Evolutionary conservation across 2,888 invertebrate genomes (phyloP).

Genomic region (Ophioninae sp.): DNA sequence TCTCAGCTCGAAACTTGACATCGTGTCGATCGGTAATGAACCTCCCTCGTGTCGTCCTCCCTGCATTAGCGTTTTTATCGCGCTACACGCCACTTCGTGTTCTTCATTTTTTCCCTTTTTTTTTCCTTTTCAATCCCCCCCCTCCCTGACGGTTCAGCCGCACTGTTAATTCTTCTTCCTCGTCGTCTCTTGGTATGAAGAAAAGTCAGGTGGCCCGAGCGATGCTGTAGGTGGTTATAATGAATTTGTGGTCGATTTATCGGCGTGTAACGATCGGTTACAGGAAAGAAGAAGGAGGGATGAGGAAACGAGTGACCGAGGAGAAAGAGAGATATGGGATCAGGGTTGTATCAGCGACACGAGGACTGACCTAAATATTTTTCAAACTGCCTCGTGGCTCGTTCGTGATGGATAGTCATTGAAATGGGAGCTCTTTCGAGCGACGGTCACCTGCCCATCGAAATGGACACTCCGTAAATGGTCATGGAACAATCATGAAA

Average conservation of each 20-base stretch:
- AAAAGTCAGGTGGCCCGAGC: slow-evolving; percentile 49
- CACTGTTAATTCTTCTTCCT: neutral
- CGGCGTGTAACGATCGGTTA: slow-evolving; percentile 53
- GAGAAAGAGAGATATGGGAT: slow-evolving; percentile 22
- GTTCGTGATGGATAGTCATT: slow-evolving; percentile 70
- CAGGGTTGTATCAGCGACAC: slow-evolving; percentile 22
- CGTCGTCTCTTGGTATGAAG: slow-evolving; percentile 12
- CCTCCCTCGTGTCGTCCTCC: slow-evolving; percentile 25
- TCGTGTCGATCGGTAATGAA: slow-evolving; percentile 52
- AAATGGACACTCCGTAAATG: slow-evolving; percentile 71
- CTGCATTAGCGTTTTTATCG: slow-evolving; percentile 20
- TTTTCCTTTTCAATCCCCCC: no score
- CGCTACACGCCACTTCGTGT: slow-evolving; percentile 7
- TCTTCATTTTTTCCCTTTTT: slow-evolving; percentile 12
- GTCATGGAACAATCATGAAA: slow-evolving; percentile 52
- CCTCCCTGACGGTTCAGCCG: no score
- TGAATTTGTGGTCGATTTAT: slow-evolving; percentile 60
- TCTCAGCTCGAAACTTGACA: slow-evolving; percentile 39
- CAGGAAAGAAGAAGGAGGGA: slow-evolving; percentile 14
- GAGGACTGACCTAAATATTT: slow-evolving; percentile 70
- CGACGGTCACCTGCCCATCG: slow-evolving; percentile 71
- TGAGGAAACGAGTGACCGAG: slow-evolving; percentile 10
- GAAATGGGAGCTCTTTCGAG: slow-evolving; percentile 59
- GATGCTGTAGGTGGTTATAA: slow-evolving; percentile 56
- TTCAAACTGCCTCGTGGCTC: slow-evolving; percentile 52